phyloP scores from a whole-genome alignment of 2,113 vertebrate genomes.

The Elephas maximus region DNA sequence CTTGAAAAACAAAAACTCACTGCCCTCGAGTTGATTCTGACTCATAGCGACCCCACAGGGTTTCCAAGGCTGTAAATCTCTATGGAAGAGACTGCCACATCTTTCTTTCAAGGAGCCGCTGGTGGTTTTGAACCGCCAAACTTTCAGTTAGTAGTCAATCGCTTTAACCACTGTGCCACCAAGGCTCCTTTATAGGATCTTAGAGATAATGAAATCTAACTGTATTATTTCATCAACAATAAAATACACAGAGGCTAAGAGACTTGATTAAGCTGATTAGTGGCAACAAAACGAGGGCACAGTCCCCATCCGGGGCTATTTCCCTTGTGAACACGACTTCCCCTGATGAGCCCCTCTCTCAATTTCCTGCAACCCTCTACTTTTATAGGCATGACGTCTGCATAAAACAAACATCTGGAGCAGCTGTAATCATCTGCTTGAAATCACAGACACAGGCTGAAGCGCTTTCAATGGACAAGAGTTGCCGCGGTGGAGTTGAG shows the following conservation, averaged over 20 bases:
- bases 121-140: too few species aligned
- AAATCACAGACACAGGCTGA: neutral
- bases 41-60: too few species aligned
- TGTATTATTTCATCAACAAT: constrained; percentile 29
- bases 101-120: too few species aligned
- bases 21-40: too few species aligned
- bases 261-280: neutral
- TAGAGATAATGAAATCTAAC: constrained; percentile 20
- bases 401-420: neutral
- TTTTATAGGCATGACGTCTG: constrained; percentile 26
- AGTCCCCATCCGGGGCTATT: neutral
- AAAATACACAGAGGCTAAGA: neutral
- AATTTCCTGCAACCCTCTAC: neutral
- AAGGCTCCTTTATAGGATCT: too few species aligned
- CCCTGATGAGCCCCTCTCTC: neutral
- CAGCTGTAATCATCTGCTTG: neutral
- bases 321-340: neutral
- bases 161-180: too few species aligned
- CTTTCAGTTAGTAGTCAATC: too few species aligned
- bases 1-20: neutral
- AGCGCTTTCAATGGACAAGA: neutral
- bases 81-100: too few species aligned
- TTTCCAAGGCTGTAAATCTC: too few species aligned
- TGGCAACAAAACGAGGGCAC: neutral
- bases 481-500: neutral